Evolutionary conservation across 1,140 invertebrate species (phyloP).

Genomic region (Drosophila busckii): DNA sequence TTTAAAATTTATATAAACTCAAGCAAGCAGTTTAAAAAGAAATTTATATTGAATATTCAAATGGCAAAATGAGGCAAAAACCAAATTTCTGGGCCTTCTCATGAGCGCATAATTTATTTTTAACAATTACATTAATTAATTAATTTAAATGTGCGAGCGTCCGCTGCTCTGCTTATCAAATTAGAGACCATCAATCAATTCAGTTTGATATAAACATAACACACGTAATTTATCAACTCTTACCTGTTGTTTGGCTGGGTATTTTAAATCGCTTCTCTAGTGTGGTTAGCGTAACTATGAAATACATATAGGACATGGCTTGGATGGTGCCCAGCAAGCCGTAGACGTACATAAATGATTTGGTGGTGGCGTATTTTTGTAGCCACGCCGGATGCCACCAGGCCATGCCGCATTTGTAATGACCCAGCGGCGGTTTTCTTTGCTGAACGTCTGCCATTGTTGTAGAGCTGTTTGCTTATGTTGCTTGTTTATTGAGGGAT

Average conservation of each 20-base stretch:
- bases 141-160: no score
- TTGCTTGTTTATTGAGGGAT: not conserved
- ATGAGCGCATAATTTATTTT: no score
- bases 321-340: slow-evolving; percentile 85
- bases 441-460: slow-evolving; percentile 45
- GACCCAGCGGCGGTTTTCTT: slow-evolving; percentile 34
- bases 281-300: slow-evolving; percentile 84
- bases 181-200: slow-evolving; percentile 25
- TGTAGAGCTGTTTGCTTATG: not conserved
- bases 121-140: no score
- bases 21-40: no score
- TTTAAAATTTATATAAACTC: no score
- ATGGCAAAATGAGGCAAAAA: no score
- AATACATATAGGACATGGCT: slow-evolving; percentile 86
- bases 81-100: no score
- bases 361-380: slow-evolving; percentile 82
- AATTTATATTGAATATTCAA: no score
- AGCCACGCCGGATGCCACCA: slow-evolving; percentile 83
- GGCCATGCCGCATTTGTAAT: slow-evolving; percentile 81
- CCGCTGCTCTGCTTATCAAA: slow-evolving; percentile 25
- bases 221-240: slow-evolving; percentile 9
- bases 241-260: slow-evolving; percentile 85
- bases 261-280: slow-evolving; percentile 87
- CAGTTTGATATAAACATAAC: not conserved
- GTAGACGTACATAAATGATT: slow-evolving; percentile 83